These are phyloP conservation scores for Rostratula benghalensis DNA, from an alignment of 2,113 vertebrate genomes.

Conservation along the genomic window DNA sequence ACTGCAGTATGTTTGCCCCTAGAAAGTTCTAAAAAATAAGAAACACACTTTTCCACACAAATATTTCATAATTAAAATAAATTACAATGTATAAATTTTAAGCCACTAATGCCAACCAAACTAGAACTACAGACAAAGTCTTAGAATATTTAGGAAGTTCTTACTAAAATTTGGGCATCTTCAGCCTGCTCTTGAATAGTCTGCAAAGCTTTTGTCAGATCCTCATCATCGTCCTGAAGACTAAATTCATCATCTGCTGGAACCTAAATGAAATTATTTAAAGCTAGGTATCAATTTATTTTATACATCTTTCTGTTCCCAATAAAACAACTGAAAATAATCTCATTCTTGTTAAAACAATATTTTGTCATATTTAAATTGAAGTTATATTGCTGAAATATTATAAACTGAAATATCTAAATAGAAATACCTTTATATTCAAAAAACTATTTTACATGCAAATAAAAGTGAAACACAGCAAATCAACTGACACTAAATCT, in stretches of 20 bases:
- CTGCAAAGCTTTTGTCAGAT: slow-evolving; percentile 76
- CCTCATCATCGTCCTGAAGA: slow-evolving; percentile 80
- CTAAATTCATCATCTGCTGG: slow-evolving; percentile 75
- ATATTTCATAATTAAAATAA: neutral
- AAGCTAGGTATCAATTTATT: neutral
- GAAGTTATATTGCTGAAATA: neutral
- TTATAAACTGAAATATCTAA: neutral
- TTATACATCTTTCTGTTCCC: neutral
- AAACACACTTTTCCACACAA: neutral
- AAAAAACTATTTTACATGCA: neutral
- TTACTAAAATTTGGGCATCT: slow-evolving; percentile 63
- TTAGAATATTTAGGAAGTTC: neutral
- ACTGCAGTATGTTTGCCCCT: neutral
- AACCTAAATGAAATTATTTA: slow-evolving; percentile 56
- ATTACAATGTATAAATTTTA: neutral
- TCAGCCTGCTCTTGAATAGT: slow-evolving; percentile 67
- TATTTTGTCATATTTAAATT: neutral
- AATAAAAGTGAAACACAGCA: neutral
- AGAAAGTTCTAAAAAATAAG: neutral
- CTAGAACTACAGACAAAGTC: neutral
- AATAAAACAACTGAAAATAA: neutral
- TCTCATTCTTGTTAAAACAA: neutral
- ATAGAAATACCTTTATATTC: neutral
- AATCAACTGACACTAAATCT: neutral
- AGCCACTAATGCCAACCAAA: neutral